A percentile compares a stretch with the other conserved stretches of the same genome.
phyloP scores from a whole-genome alignment of 2,797 vertebrate species.

The Silurus lanzhouensis region DNA sequence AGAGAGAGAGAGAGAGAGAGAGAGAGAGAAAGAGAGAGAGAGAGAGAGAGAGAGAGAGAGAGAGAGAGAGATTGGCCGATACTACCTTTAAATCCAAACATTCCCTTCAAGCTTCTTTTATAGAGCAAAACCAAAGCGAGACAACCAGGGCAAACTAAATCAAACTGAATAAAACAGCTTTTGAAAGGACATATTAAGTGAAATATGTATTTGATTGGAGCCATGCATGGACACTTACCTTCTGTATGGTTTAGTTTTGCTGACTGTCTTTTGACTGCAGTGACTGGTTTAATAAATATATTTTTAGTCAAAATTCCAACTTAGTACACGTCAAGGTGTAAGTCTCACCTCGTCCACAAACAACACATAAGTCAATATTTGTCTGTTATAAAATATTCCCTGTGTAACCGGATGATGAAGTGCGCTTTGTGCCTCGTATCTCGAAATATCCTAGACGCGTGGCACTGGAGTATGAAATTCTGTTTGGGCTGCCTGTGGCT shows the following conservation, averaged over 20 bases:
- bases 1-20: constrained; percentile 2
- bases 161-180: constrained; percentile 19
- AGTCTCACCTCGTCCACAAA: constrained; percentile 8
- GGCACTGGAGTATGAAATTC: constrained; percentile 26
- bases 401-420: constrained; percentile 30
- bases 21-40: background rate
- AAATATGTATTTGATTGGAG: constrained; percentile 14
- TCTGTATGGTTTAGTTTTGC: constrained; percentile 11
- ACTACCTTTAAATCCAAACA: background rate
- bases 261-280: background rate
- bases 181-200: constrained; percentile 9
- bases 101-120: constrained; percentile 28
- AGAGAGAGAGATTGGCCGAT: background rate
- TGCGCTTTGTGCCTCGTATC: constrained; percentile 34
- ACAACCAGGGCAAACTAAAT: constrained; percentile 1
- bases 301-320: background rate
- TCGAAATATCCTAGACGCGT: constrained; percentile 16
- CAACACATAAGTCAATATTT: constrained; percentile 18
- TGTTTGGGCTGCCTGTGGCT: constrained; percentile 24
- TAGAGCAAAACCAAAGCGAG: constrained; percentile 9
- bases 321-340: constrained; percentile 4
- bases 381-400: constrained; percentile 13
- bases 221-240: background rate
- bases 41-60: background rate
- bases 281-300: constrained; percentile 4